Percentiles rank a stretch among this genome's conserved stretches.
Conservation (phyloP, 37 sponge, comb jelly and placozoan genomes). For the Eunapius fragilis region DNA sequence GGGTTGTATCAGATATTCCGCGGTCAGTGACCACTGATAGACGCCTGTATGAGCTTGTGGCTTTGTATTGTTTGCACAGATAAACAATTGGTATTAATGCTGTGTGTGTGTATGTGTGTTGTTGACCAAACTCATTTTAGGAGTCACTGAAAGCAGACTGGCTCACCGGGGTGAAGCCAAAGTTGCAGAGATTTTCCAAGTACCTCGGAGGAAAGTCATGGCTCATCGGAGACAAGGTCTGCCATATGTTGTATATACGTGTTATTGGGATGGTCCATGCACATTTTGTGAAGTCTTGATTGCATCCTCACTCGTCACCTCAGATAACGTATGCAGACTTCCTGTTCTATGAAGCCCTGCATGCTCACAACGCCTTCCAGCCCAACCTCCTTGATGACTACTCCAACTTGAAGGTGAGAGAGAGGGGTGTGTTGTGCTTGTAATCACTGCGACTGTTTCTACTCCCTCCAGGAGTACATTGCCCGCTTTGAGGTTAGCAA, state of each 20-base stretch:
- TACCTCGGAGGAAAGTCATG: conserved; percentile 64
- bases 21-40: too few relatives aligned
- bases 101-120: too few relatives aligned
- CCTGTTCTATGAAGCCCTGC: conserved; percentile 73
- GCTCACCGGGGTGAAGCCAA: conserved; percentile 35
- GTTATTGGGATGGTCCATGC: too few relatives aligned
- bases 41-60: too few relatives aligned
- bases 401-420: conserved; percentile 66
- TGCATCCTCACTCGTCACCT: neutral
- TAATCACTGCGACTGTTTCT: neutral
- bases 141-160: conserved; percentile 43
- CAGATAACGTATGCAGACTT: conserved; percentile 83
- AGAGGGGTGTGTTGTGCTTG: neutral
- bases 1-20: too few relatives aligned
- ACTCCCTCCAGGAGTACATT: conserved; percentile 26
- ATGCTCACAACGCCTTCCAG: conserved; percentile 61
- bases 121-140: neutral
- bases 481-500: conserved; percentile 65
- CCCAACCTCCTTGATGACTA: conserved; percentile 55
- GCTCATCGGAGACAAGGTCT: conserved; percentile 70
- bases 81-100: too few relatives aligned
- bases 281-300: too few relatives aligned
- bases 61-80: too few relatives aligned
- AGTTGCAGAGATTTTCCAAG: conserved; percentile 55
- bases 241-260: too few relatives aligned